Percentiles rank a stretch among this genome's conserved stretches.
Conservation (phyloP, 2,888 invertebrate species). For the Latrodectus elegans region DNA sequence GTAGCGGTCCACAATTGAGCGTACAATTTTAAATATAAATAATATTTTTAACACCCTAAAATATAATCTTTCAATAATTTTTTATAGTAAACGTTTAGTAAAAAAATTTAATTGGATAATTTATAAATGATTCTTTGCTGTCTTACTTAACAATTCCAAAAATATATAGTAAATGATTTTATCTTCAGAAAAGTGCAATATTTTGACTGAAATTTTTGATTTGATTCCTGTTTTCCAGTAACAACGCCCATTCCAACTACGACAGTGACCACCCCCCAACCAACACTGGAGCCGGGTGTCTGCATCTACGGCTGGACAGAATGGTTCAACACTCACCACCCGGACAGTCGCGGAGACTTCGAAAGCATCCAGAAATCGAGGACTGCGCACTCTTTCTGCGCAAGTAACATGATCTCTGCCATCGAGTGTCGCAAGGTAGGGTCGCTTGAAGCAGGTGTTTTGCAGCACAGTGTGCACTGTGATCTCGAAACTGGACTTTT, state of each 20-base stretch:
- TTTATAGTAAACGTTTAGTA: background rate
- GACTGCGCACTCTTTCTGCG: constrained; percentile 55
- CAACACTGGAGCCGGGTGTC: constrained; percentile 35
- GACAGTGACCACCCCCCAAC: constrained; percentile 8
- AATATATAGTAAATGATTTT: background rate
- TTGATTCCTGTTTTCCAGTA: background rate
- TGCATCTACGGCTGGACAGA: constrained; percentile 70
- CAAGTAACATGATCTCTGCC: constrained; percentile 66
- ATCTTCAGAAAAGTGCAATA: background rate
- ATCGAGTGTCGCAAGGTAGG: constrained; percentile 68
- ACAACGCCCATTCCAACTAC: constrained; percentile 32
- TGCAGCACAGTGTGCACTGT: constrained; percentile 62
- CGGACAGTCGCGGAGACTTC: constrained; percentile 67
- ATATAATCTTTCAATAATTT: background rate
- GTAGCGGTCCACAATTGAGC: too few species aligned
- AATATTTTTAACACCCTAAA: background rate
- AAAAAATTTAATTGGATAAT: too few species aligned
- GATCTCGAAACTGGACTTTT: constrained; percentile 66
- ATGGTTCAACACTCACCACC: constrained; percentile 68
- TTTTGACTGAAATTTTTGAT: background rate
- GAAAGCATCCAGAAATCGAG: constrained; percentile 68
- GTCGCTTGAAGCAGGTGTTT: background rate
- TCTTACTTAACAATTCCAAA: background rate
- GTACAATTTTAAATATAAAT: background rate
- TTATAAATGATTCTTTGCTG: too few species aligned